A percentile compares a stretch with the other conserved stretches of the same genome.
Evolutionary conservation across 2,113 vertebrate genomes (phyloP).

Genomic region (Ceyx melanurus): DNA sequence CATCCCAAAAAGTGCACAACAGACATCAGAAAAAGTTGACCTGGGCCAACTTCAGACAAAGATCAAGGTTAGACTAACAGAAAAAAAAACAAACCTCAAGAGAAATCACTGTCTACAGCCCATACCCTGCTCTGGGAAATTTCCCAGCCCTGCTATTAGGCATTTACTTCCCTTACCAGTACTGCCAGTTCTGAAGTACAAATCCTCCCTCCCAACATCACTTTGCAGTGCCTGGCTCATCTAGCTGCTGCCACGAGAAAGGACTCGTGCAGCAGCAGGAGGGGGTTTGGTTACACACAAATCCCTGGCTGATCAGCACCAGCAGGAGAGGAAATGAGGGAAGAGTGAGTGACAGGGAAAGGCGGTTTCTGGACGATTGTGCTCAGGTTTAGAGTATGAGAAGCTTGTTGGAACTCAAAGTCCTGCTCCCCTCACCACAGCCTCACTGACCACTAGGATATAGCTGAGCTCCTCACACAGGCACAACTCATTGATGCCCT

Average conservation of each 20-base stretch:
- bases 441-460: not conserved
- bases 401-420: slow-evolving; percentile 1
- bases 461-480: not conserved
- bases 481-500: not conserved
- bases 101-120: slow-evolving; percentile 17
- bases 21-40: slow-evolving; percentile 4
- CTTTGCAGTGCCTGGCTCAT: not conserved
- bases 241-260: not conserved
- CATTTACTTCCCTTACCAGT: slow-evolving; percentile 7
- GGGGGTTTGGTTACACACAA: slow-evolving; percentile 64
- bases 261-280: slow-evolving; percentile 47
- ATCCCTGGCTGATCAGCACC: slow-evolving; percentile 68
- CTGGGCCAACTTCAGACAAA: slow-evolving; percentile 28
- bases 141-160: slow-evolving; percentile 29
- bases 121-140: slow-evolving; percentile 22
- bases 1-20: slow-evolving; percentile 1
- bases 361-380: slow-evolving; percentile 44
- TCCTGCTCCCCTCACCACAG: not conserved
- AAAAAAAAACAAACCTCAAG: not conserved
- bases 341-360: slow-evolving; percentile 58
- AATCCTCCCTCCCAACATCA: not conserved
- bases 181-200: not conserved
- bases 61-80: slow-evolving; percentile 39
- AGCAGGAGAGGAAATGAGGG: slow-evolving; percentile 65
- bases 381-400: slow-evolving; percentile 34